Conservation (phyloP, 92 coral and sea anemone species). For the Actinostola sp. region DNA sequence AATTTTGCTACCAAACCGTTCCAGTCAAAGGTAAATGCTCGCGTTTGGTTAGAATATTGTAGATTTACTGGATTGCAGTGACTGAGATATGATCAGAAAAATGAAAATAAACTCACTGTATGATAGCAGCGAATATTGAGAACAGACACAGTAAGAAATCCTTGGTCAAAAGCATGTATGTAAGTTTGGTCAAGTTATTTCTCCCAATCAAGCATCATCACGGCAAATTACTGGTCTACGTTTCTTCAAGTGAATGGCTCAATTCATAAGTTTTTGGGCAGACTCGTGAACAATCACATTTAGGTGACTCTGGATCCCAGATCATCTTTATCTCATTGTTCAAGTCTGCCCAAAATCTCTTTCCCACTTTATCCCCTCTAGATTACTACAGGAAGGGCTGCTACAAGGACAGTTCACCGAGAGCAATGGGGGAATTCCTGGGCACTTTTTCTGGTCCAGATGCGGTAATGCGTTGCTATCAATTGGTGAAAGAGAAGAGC, state of each 20-base stretch:
- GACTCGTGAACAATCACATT: not conserved
- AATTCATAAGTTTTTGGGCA: not conserved
- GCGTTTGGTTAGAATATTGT: too few species aligned
- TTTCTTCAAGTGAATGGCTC: too few species aligned
- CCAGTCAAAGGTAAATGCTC: too few species aligned
- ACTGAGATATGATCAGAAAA: not conserved
- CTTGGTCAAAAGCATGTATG: too few species aligned
- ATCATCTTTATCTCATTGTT: not conserved
- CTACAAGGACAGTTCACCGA: constrained; percentile 23
- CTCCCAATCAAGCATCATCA: too few species aligned
- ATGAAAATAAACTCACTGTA: too few species aligned
- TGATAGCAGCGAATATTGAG: too few species aligned
- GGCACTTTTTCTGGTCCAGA: constrained; percentile 27
- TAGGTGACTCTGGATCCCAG: not conserved
- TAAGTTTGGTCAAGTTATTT: not conserved
- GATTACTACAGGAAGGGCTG: constrained; percentile 29
- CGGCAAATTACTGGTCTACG: too few species aligned
- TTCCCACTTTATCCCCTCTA: not conserved
- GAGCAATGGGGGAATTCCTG: constrained; percentile 25
- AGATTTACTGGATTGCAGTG: too few species aligned
- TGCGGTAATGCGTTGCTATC: constrained; percentile 24
- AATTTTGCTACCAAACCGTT: too few species aligned
- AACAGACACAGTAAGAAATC: not conserved
- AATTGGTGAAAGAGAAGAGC: not conserved
- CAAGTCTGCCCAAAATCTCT: constrained; percentile 34